Evolutionary conservation across 2,888 invertebrate species (phyloP), one percentile per base, ranked within the genome.

Genomic region (Sinopyrophorus schimmeli): DNA sequence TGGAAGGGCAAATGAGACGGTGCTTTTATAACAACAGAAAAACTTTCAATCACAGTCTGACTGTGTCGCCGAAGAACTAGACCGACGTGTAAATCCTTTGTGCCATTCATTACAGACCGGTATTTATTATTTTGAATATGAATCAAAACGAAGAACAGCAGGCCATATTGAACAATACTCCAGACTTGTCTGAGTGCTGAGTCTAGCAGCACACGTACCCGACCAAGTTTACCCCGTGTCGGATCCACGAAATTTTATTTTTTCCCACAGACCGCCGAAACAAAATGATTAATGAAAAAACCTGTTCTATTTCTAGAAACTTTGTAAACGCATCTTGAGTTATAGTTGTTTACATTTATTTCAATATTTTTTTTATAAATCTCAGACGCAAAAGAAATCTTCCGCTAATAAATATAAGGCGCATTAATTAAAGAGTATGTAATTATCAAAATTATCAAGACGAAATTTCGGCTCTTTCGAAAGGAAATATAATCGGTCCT

Each of bases 81-180:
- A 44, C 53, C 53, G 48, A 55, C 55, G 46, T 53, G 53, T 46
- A 49, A 53, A 51, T 42, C 55, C 47, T 59, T 59, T 59, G 51
- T 57, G 28, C 51, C 46, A 42, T 53, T 44, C 52, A 57, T 47
- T 54, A 44, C 44, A 44, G 55, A 59, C 59, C 59, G 57, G 59
- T 59, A 59, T 55, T 53, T 53, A 55, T 53, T 54, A 55, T 56
- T 58, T 57, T 55, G 52, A 53, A 57, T 56, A 48, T 55, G 55
- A 56, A 56, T 54, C 28, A 40, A 31, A 49, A 27, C 46, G 37
- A 43, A 53, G 47, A 53, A 47, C 53, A 48, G 47, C 53, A 32
- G 47, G 47, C 42, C 31, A 34, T 43, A 42, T 30, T 28, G 42
- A 53, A 47, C 46, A 51, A 51, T 53, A 38, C 24, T 18, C 39